Evolutionary conservation across 2,888 invertebrate genomes (phyloP), one percentile per base, ranked within the genome.

Genomic region (Catocala fraxini): DNA sequence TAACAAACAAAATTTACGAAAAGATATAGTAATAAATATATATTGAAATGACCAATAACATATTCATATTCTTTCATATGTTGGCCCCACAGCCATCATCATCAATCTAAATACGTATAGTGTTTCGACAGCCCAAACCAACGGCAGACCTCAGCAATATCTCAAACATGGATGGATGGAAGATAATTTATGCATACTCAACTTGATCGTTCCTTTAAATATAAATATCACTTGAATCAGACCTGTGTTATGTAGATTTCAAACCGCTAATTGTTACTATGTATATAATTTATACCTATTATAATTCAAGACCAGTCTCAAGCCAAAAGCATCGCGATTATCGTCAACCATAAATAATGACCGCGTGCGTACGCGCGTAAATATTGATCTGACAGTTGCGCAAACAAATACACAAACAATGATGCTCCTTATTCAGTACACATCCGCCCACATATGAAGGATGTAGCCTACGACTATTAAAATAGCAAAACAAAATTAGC

Each of bases 361-460:
- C 77, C 75, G 63, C 46, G 13, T 70, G 55, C 49, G 45, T 63
- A 58, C 6, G 33, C 51, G 54, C 47, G 54, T 62, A 33, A 42
- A 55, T 48, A 49, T 65, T 46, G 52, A 60, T 62, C 56, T 61
- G 56, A 59, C 52, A 69, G 54, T 66, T 64, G 57, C 68, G 51
- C 55, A 69, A 63, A 59, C 48, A 35, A 59, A 57, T 56, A 56
- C 52, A 53, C 47, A 62, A 65, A 61, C 49, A 12, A 56, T 55
- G 15, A 56, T 39, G 13, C 47, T 59, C 58, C 65, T 39, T 59
- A 52, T 41, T 12, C 42, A 59, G 11, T 57, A 45, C 49, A 55
- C 47, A 13, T 57, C 52, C 52, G 59, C 68, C 56, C 51, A 68
- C 60, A 53, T 15, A 55, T 43, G 11, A 47, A 56, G 39, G 13